Evolutionary conservation across 2,797 vertebrate genomes (phyloP).

Genomic region (Sus cebifrons): DNA sequence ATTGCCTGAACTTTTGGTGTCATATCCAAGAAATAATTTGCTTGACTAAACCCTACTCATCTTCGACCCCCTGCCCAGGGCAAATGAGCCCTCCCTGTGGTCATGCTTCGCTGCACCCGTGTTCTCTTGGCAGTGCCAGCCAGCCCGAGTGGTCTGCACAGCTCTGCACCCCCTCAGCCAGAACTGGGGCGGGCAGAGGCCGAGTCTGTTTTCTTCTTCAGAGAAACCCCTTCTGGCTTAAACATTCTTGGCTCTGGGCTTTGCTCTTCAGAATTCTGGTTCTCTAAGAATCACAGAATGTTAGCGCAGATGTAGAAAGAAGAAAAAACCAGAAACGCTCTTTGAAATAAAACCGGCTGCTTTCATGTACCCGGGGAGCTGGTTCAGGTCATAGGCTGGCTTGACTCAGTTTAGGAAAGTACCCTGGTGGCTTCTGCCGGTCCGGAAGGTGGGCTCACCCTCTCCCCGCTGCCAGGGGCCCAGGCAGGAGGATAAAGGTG

Average conservation of each 20-base stretch:
- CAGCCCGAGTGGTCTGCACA: accelerated
- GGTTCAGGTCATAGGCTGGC: not conserved
- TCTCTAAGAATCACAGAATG: slow-evolving; percentile 86
- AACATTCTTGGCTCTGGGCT: slow-evolving; percentile 76
- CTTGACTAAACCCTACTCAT: not conserved
- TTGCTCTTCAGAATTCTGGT: slow-evolving; percentile 71
- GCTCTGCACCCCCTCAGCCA: not conserved
- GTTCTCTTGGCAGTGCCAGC: not conserved
- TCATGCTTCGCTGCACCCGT: accelerated
- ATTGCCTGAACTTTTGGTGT: not conserved
- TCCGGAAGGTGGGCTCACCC: not conserved
- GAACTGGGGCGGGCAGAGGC: not conserved
- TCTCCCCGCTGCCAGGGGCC: not conserved
- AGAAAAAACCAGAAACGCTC: not conserved
- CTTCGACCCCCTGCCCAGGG: not conserved
- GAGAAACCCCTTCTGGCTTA: slow-evolving; percentile 43
- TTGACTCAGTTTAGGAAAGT: not conserved
- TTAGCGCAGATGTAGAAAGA: slow-evolving; percentile 78
- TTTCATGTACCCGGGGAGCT: not conserved
- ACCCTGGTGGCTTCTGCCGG: not conserved
- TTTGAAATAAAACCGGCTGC: not conserved
- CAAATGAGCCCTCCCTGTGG: not conserved
- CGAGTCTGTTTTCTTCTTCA: not conserved
- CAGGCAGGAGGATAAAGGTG: not conserved
- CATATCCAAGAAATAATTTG: not conserved